Conservation (phyloP, 2,797 vertebrate species). For the Podarcis lilfordi region DNA sequence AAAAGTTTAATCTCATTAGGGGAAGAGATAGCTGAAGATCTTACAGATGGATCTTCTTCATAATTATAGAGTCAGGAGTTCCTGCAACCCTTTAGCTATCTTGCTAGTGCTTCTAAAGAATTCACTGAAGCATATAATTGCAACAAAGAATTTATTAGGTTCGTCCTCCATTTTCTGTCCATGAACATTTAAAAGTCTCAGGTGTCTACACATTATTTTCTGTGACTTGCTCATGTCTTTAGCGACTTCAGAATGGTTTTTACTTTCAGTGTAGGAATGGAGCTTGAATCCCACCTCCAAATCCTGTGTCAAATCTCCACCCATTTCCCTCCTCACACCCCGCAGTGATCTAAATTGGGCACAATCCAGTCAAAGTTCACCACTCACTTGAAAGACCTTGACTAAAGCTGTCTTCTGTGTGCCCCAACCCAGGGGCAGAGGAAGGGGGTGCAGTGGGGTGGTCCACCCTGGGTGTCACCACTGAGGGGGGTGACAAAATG, state of each 20-base stretch:
- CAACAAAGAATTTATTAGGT: slow-evolving; percentile 31
- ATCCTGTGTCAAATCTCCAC: neutral
- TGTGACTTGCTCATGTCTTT: neutral
- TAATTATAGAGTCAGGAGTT: slow-evolving; percentile 7
- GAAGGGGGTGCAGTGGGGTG: too few species aligned
- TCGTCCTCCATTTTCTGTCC: slow-evolving; percentile 41
- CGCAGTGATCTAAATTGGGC: neutral
- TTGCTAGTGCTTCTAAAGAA: slow-evolving; percentile 29
- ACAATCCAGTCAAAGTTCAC: neutral
- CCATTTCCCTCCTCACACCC: neutral
- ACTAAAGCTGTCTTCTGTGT: neutral
- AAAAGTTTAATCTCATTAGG: slow-evolving; percentile 32
- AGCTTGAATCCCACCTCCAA: neutral
- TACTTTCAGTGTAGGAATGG: neutral
- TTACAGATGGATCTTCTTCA: slow-evolving; percentile 16
- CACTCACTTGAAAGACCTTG: neutral
- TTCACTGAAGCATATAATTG: neutral
- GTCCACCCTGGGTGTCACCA: too few species aligned
- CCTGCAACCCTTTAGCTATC: neutral
- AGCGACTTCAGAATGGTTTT: neutral
- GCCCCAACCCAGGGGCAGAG: neutral
- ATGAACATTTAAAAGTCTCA: neutral
- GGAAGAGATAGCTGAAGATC: slow-evolving; percentile 3
- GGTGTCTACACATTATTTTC: slow-evolving; percentile 20
- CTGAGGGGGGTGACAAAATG: too few species aligned